Conservation (phyloP, 2,888 invertebrate species). For the Meloe dianella region DNA sequence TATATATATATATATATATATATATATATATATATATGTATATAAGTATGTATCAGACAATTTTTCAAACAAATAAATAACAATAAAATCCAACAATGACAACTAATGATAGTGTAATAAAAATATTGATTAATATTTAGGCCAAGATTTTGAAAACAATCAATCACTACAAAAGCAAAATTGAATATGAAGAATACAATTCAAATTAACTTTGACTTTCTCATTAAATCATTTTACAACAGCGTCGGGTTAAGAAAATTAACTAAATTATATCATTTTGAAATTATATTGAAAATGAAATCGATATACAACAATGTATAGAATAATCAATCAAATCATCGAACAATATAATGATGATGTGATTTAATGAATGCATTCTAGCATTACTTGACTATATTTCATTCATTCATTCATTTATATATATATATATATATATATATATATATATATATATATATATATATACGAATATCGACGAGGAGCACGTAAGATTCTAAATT, state of each 20-base stretch:
- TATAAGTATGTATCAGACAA: too few relatives aligned
- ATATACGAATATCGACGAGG: not conserved
- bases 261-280: conserved; percentile 5
- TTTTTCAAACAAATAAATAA: too few relatives aligned
- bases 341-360: not conserved
- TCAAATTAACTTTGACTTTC: conserved; percentile 29
- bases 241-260: conserved; percentile 16
- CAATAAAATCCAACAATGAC: not conserved
- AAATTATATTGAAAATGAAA: conserved; percentile 6
- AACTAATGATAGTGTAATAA: conserved; percentile 18
- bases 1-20: too few relatives aligned
- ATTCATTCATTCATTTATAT: conserved; percentile 13
- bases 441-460: too few relatives aligned
- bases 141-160: conserved; percentile 15
- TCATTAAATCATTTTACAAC: conserved; percentile 9
- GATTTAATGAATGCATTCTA: conserved; percentile 10
- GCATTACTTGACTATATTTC: conserved; percentile 7
- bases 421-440: too few relatives aligned
- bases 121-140: conserved; percentile 27
- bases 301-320: not conserved
- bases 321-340: conserved; percentile 14
- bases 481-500: conserved; percentile 12
- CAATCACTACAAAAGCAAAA: conserved; percentile 22
- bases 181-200: conserved; percentile 32
- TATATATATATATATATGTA: too few relatives aligned